Conservation (phyloP, 2,797 vertebrate species). For the Chelon labrosus region DNA sequence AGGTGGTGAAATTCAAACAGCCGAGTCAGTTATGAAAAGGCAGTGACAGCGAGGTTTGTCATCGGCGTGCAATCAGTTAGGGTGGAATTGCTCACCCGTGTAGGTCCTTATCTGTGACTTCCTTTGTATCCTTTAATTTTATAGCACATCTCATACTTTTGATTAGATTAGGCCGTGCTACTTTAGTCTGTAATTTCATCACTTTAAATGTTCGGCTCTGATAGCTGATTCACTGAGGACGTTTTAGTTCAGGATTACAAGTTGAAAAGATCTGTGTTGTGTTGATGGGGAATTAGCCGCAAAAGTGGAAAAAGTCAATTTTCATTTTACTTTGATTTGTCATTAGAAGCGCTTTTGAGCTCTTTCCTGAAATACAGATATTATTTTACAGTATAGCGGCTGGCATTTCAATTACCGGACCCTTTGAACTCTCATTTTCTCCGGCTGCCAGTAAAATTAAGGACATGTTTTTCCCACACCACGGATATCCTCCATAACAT, state of each 20-base stretch:
- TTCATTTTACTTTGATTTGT: constrained; percentile 37
- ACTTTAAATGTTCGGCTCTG: not conserved
- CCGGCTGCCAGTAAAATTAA: constrained; percentile 15
- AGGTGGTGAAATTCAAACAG: not conserved
- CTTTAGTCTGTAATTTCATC: not conserved
- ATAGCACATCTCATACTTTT: too few species aligned
- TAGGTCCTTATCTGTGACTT: too few species aligned
- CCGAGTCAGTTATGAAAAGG: not conserved
- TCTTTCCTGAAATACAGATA: constrained; percentile 19
- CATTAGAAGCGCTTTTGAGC: constrained; percentile 22
- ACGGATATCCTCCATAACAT: constrained; percentile 18
- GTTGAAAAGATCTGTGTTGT: not conserved
- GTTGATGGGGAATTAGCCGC: constrained; percentile 5
- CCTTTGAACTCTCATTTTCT: constrained; percentile 21
- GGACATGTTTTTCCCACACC: constrained; percentile 15
- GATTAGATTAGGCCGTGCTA: too few species aligned
- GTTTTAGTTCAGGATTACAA: constrained; percentile 1
- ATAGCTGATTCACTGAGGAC: not conserved
- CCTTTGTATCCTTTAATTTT: too few species aligned
- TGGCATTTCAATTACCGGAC: constrained; percentile 42
- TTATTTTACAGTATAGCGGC: constrained; percentile 36
- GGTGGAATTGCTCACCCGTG: too few species aligned
- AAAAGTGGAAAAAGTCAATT: not conserved
- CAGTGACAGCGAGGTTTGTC: constrained; percentile 3
- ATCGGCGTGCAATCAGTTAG: not conserved